phyloP scores from a whole-genome alignment of 2,113 vertebrate genomes.

The Peromyscus maniculatus region DNA sequence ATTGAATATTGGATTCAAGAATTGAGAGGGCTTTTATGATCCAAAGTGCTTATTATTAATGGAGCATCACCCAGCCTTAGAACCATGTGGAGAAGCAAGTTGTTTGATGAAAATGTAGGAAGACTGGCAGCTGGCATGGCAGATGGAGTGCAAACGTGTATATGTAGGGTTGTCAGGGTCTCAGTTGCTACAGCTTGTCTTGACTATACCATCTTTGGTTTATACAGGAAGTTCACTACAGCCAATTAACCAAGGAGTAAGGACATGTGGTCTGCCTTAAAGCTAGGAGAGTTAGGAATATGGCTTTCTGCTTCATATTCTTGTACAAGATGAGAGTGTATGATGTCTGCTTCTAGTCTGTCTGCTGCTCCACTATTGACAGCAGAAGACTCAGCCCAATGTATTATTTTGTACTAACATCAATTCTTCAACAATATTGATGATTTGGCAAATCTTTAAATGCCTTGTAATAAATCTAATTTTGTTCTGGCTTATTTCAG shows the following conservation, averaged over 20 bases:
- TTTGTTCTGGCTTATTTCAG: constrained; percentile 34
- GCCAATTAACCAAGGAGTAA: neutral
- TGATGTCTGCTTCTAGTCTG: neutral
- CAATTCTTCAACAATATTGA: neutral
- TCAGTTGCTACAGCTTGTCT: neutral
- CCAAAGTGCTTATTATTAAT: neutral
- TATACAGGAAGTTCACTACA: neutral
- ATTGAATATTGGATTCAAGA: neutral
- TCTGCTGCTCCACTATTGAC: neutral
- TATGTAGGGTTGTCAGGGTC: neutral
- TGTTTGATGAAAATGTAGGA: neutral
- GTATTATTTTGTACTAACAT: constrained; percentile 15
- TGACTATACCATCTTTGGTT: neutral
- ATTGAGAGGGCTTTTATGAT: neutral
- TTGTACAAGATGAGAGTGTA: neutral
- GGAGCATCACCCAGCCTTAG: neutral
- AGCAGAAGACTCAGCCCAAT: neutral
- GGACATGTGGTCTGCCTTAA: neutral
- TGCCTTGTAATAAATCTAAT: neutral
- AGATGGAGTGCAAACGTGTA: neutral
- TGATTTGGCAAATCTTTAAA: constrained; percentile 49
- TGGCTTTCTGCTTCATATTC: neutral
- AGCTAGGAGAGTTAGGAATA: neutral
- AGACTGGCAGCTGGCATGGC: neutral
- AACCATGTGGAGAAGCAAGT: neutral